These are phyloP conservation scores for Anhinga rufa DNA, from an alignment of 2,113 vertebrate species.

Conservation along the genomic window DNA sequence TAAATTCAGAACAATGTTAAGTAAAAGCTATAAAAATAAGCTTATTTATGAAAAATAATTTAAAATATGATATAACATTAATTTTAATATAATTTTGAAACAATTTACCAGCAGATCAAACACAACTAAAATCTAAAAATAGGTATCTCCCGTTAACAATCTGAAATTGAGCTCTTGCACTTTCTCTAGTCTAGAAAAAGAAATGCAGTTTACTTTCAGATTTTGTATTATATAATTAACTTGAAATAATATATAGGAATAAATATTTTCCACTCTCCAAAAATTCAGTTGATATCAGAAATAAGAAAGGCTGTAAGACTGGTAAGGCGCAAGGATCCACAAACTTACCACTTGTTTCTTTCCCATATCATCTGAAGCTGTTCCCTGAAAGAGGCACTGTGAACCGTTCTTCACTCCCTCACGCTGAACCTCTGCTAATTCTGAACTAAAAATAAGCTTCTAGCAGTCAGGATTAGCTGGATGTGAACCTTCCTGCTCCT, in stretches of 20 bases:
- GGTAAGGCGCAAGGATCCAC: background rate
- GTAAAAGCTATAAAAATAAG: background rate
- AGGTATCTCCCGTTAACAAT: background rate
- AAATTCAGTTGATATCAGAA: background rate
- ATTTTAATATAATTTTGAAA: background rate
- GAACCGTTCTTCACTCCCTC: background rate
- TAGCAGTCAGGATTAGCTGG: constrained; percentile 54
- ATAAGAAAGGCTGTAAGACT: background rate
- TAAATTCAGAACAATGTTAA: background rate
- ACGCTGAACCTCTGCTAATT: constrained; percentile 58
- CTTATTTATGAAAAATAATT: background rate
- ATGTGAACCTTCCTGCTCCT: background rate
- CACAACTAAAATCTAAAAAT: background rate
- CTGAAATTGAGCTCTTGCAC: background rate
- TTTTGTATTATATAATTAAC: background rate
- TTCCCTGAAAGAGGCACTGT: background rate
- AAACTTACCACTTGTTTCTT: constrained; percentile 76
- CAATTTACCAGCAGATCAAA: background rate
- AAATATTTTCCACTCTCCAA: background rate
- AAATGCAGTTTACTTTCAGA: background rate
- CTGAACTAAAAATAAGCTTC: constrained; percentile 65
- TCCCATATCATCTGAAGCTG: constrained; percentile 57
- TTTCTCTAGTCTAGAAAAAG: background rate
- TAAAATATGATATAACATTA: background rate
- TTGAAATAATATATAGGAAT: background rate